Percentiles rank a stretch among this genome's conserved stretches.
These are phyloP conservation scores for Gadus macrocephalus DNA, from an alignment of 2,113 vertebrate genomes.

Conservation along the genomic window DNA sequence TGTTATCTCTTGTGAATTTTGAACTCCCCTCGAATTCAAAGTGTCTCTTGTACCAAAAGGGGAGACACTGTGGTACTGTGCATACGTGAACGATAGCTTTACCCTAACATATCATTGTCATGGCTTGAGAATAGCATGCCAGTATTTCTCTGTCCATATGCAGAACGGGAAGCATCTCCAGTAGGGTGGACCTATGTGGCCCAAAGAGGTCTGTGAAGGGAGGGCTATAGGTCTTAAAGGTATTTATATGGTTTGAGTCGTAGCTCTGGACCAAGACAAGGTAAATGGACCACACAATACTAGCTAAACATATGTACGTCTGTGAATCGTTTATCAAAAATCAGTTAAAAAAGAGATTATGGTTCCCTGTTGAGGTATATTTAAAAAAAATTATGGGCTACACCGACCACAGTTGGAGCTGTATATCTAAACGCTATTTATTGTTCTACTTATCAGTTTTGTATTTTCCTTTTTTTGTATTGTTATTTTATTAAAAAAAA, in stretches of 20 bases:
- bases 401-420: constrained; percentile 52
- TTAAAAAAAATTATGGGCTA: constrained; percentile 53
- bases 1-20: constrained; percentile 14
- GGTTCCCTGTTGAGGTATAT: constrained; percentile 39
- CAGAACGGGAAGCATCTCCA: constrained; percentile 15
- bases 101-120: constrained; percentile 68
- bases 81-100: constrained; percentile 68
- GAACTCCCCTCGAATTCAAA: constrained; percentile 23
- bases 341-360: constrained; percentile 15
- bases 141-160: constrained; percentile 49
- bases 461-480: constrained; percentile 69
- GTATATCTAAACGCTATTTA: constrained; percentile 65
- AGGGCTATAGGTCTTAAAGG: too few relatives aligned
- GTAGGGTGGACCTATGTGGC: constrained; percentile 41
- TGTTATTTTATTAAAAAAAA: constrained; percentile 63
- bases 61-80: constrained; percentile 56
- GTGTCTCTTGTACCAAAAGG: constrained; percentile 35
- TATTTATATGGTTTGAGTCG: too few relatives aligned
- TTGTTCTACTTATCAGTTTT: constrained; percentile 64
- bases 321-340: constrained; percentile 19
- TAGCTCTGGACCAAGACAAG: too few relatives aligned
- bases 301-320: constrained; percentile 15
- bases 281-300: too few relatives aligned
- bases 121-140: constrained; percentile 37
- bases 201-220: too few relatives aligned